Base-by-base conservation (phyloP, 2,797 vertebrate genomes). In the Argyrosomus regius region DNA sequence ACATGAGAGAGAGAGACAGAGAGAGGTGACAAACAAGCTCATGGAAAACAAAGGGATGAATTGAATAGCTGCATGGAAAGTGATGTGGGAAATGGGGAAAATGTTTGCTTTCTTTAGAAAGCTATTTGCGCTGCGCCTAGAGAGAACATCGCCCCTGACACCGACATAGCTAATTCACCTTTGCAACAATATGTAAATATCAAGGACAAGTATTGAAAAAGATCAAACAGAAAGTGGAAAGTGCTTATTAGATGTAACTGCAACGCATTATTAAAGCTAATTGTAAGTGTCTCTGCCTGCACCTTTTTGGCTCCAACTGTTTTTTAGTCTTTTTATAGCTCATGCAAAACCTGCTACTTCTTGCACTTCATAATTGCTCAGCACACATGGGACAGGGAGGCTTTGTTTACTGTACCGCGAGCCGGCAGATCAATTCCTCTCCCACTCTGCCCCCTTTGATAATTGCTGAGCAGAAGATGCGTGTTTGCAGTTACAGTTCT, bases 321-420 rank as follows among this genome's bases (percentile, higher is more conserved):
- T 84, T 77, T 39, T 76, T 46, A 78, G 65, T 86, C 77, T 90
- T 89, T 89, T 84, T 88, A 84, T 86, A 85, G 86, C 78, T 69
- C 67, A 75, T 79, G 82, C 87, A 91, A 88, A 89, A 83, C 69
- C 82, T 83, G 81, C 81, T 78, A 80, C 85, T 87, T 92, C 84
- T 91, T 85, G 88, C 91, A 89, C 92, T 91, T 92, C 84, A 91
- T 93, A 94, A 95, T 94, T 95, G 91, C 89, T 83, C 74, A 20
- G 87, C 78, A 88, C 92, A 91, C 87, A 78, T 72, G 91, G 92
- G 92, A 92, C 82, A 78, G 71, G 8, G 12, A 90, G 90, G 91
- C 89, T 93, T 95, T 95, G 88, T 94, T 94, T 95, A 94, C 91
- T 76, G 86, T 82, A 84, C 77, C 50, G 54, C 69, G 52, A 89